Evolutionary conservation across 2,797 vertebrate species (phyloP).

Genomic region (Nannoperca obscura): DNA sequence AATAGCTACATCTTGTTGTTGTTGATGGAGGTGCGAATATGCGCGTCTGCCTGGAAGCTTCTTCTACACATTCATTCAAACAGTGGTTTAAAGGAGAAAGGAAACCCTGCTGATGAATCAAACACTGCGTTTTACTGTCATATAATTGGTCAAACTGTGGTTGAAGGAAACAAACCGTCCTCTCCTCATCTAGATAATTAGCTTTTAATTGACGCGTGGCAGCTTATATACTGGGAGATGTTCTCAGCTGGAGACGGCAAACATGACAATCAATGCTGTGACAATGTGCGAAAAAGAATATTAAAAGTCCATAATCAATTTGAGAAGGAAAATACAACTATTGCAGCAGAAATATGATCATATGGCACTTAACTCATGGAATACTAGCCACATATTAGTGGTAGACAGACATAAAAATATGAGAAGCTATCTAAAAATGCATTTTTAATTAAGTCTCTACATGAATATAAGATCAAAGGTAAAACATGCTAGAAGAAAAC

Average conservation of each 20-base stretch:
- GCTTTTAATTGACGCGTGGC: not conserved
- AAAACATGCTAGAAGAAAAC: not conserved
- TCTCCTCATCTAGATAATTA: not conserved
- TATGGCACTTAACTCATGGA: not conserved
- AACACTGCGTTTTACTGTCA: not conserved
- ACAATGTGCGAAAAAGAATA: not conserved
- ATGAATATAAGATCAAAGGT: not conserved
- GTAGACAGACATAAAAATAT: not conserved
- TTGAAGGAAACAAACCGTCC: slow-evolving; percentile 1
- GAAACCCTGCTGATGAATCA: not conserved
- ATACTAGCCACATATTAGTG: not conserved
- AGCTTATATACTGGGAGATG: not conserved
- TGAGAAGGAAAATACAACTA: not conserved
- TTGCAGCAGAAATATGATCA: not conserved
- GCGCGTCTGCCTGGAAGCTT: not conserved
- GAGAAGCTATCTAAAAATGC: not conserved
- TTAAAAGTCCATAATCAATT: not conserved
- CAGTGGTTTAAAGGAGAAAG: not conserved
- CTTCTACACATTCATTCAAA: slow-evolving; percentile 10
- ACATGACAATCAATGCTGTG: not conserved
- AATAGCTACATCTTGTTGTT: not conserved
- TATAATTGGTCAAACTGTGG: not conserved
- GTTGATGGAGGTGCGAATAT: not conserved
- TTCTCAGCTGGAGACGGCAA: not conserved
- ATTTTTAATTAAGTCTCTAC: not conserved